These are phyloP conservation scores for Incurvaria masculella DNA, from an alignment of 2,888 invertebrate species.

Conservation along the genomic window DNA sequence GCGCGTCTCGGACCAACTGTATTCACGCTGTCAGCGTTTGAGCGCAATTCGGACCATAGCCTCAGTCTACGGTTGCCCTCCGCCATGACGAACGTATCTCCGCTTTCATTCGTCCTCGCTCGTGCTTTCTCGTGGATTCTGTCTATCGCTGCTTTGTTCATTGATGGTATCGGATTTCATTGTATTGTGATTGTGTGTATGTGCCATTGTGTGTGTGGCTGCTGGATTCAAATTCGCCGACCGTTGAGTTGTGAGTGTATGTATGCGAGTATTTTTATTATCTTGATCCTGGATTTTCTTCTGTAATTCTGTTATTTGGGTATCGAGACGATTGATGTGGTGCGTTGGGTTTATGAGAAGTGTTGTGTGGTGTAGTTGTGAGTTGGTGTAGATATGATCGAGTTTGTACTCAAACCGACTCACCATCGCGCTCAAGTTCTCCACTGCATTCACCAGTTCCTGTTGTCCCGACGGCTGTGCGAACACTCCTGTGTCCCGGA, in stretches of 20 bases:
- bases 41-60: too few relatives aligned
- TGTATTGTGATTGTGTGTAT: neutral
- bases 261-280: neutral
- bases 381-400: neutral
- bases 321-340: neutral
- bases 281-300: neutral
- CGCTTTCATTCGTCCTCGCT: neutral
- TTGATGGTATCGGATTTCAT: neutral
- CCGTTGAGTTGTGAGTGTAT: neutral
- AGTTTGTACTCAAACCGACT: neutral
- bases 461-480: neutral
- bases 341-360: neutral
- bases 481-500: neutral
- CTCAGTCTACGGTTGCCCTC: neutral
- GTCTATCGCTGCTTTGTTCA: neutral
- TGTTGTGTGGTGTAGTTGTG: neutral
- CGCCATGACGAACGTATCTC: neutral
- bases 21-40: too few relatives aligned
- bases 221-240: neutral
- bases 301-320: neutral
- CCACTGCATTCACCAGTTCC: neutral
- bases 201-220: neutral
- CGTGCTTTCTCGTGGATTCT: neutral
- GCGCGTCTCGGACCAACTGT: too few relatives aligned
- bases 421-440: neutral